Evolutionary conservation across 2,797 vertebrate species (phyloP), one percentile per base, ranked within the genome.

Genomic region (Cottoperca gobio): DNA sequence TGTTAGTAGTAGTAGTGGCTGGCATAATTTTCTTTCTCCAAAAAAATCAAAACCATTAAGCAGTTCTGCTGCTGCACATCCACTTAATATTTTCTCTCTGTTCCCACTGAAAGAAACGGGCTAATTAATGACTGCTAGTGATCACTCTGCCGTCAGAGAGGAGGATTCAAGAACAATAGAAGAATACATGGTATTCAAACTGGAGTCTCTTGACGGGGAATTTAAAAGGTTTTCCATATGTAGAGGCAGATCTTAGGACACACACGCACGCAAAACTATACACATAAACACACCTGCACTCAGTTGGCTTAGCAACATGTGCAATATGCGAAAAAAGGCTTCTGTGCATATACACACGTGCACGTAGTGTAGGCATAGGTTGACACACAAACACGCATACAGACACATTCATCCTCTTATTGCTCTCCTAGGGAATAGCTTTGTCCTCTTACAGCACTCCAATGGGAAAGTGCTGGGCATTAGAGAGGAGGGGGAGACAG

Each of bases 391-490:
- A 78, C 61, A 70, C 66, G 75, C 73, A 74, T 76, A 82, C 67
- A 76, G 74, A 85, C 87, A 81, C 66, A 86, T 57, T 88, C 85
- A 91, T 88, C 86, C 89, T 88, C 87, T 90, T 92, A 91, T 86
- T 90, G 83, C 83, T 86, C 85, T 88, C 86, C 39, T 60, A 83
- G 87, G 89, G 78, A 91, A 89, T 86, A 84, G 82, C 80, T 84
- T 90, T 82, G 92, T 92, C 92, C 89, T 90, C 91, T 92, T 92
- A 91, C 78, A 75, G 81, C 81, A 70, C 83, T 86, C 88, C 83
- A 71, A 79, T 83, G 83, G 87, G 82, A 86, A 86, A 88, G 80
- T 81, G 81, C 81, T 69, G 71, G 60, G 88, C 88, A 86, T 91
- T 89, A 90, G 61, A 83, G 85, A 83, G 75, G 80, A 76, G 79